A percentile compares a stretch with the other conserved stretches of the same genome.
Conservation (phyloP, 2,888 invertebrate species). For the Eristalis intricaria region DNA sequence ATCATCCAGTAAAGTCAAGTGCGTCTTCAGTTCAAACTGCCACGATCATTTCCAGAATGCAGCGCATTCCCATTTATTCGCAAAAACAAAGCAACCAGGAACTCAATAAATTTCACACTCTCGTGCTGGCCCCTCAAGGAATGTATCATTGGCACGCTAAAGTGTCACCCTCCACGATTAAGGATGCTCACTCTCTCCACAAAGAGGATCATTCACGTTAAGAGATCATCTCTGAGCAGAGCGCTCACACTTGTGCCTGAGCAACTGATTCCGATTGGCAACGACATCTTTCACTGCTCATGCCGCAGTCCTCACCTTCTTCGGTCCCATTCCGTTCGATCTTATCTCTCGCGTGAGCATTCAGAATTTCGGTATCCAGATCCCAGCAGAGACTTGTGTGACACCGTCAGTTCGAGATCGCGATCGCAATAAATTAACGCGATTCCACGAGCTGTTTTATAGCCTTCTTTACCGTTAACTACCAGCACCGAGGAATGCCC, state of each 20-base stretch:
- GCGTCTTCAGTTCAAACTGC: background rate
- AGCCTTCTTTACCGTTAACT: background rate
- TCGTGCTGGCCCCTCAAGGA: background rate
- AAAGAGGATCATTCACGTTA: background rate
- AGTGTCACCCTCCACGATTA: conserved; percentile 53
- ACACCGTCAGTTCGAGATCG: background rate
- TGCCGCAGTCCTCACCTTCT: conserved; percentile 30
- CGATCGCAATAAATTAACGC: background rate
- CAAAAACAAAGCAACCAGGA: background rate
- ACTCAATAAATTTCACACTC: background rate
- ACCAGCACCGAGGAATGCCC: background rate
- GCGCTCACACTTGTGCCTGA: conserved; percentile 21
- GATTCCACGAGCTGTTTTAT: background rate
- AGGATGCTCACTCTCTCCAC: background rate
- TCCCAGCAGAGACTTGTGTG: background rate
- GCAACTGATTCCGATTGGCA: conserved; percentile 68
- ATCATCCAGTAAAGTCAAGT: background rate
- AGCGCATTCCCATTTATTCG: background rate
- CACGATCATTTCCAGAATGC: background rate
- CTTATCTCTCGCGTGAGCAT: conserved; percentile 48
- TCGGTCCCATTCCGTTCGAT: conserved; percentile 27
- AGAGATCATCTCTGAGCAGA: background rate
- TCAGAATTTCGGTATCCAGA: conserved; percentile 18
- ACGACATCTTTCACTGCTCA: conserved; percentile 60
- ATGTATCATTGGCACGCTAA: conserved; percentile 47